Evolutionary conservation across 1,140 invertebrate species (phyloP).

Genomic region (Platyscapa corneri): DNA sequence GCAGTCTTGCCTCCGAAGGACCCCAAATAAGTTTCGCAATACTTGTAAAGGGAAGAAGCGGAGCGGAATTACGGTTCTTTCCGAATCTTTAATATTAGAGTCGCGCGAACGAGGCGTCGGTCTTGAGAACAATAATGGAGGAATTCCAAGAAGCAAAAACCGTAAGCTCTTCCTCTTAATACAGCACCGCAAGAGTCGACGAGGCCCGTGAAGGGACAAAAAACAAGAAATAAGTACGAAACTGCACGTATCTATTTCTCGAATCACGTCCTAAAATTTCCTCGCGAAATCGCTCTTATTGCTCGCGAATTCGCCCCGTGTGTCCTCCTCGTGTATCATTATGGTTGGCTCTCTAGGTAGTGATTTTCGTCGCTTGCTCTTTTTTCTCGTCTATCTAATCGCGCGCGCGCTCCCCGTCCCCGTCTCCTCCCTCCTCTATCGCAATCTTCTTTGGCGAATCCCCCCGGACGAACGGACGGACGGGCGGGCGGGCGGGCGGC

Average conservation of each 20-base stretch:
- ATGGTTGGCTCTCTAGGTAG: constrained; percentile 30
- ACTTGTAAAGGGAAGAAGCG: too few species aligned
- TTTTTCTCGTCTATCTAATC: neutral
- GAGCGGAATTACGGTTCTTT: too few species aligned
- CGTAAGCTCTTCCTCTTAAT: neutral
- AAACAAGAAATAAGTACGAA: constrained; percentile 22
- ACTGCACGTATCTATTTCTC: constrained; percentile 20
- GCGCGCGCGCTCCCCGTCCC: neutral
- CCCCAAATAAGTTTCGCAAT: too few species aligned
- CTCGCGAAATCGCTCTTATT: constrained; percentile 35
- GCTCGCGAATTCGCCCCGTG: constrained; percentile 6
- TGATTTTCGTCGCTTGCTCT: constrained; percentile 47
- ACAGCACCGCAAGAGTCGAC: neutral
- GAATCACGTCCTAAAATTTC: constrained; percentile 38
- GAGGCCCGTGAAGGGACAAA: neutral
- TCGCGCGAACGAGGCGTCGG: neutral
- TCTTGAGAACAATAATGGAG: neutral
- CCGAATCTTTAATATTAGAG: neutral
- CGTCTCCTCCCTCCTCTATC: constrained; percentile 20
- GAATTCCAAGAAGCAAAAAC: neutral
- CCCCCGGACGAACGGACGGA: too few species aligned
- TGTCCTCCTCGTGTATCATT: constrained; percentile 27
- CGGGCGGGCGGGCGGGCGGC: constrained; percentile 6
- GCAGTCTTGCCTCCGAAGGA: too few species aligned
- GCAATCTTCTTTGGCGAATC: constrained; percentile 15